Evolutionary conservation across 2,797 vertebrate genomes (phyloP).

Genomic region (Otus scops): DNA sequence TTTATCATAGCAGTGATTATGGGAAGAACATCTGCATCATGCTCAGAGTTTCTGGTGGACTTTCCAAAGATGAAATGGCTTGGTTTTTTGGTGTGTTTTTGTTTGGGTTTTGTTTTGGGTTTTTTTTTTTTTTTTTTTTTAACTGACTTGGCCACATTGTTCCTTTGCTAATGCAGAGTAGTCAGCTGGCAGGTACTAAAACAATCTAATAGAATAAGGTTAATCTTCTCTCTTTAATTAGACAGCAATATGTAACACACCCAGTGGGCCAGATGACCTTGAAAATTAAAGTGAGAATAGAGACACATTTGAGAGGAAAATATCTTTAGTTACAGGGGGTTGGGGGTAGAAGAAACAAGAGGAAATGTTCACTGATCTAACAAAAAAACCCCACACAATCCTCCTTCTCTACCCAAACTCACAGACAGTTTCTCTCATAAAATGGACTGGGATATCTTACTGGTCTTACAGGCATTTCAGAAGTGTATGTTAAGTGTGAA

Average conservation of each 20-base stretch:
- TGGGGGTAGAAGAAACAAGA: neutral
- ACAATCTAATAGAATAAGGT: neutral
- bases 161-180: neutral
- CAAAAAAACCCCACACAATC: neutral
- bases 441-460: neutral
- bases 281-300: neutral
- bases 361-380: neutral
- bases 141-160: neutral
- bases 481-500: neutral
- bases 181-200: conserved; percentile 6
- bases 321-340: neutral
- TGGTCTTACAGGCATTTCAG: neutral
- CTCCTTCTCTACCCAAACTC: neutral
- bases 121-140: neutral
- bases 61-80: neutral
- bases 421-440: neutral
- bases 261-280: conserved; percentile 13
- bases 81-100: neutral
- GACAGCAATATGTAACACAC: neutral
- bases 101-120: neutral
- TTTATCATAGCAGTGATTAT: neutral
- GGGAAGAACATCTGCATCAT: neutral
- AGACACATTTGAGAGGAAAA: neutral
- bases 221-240: conserved; percentile 37
- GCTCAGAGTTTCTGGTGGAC: neutral